These are phyloP conservation scores for Drosophila mojavensis DNA, from an alignment of 1,140 invertebrate species.

Conservation along the genomic window DNA sequence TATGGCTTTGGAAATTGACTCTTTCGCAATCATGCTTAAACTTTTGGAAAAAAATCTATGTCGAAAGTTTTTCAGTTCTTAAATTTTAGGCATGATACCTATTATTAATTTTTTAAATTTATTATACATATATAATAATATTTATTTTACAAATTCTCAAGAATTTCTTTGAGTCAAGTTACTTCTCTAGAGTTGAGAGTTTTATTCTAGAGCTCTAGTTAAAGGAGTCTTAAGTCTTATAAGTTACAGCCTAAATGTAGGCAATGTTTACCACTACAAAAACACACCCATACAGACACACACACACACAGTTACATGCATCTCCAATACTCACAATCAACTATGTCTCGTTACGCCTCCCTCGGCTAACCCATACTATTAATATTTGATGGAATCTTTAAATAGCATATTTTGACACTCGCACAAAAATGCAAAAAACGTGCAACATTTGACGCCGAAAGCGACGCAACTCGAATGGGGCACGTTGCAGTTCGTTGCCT, in stretches of 20 bases:
- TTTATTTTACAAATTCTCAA: too few relatives aligned
- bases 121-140: too few relatives aligned
- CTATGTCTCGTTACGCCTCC: not conserved
- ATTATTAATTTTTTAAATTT: too few relatives aligned
- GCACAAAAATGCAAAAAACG: slow-evolving; percentile 73
- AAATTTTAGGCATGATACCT: too few relatives aligned
- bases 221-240: too few relatives aligned
- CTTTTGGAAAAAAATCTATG: too few relatives aligned
- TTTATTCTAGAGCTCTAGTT: too few relatives aligned
- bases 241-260: slow-evolving; percentile 31
- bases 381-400: slow-evolving; percentile 63
- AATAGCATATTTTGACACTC: slow-evolving; percentile 77
- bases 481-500: not conserved
- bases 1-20: not conserved
- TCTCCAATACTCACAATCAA: not conserved
- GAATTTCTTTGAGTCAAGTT: too few relatives aligned
- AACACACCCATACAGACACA: not conserved
- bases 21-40: too few relatives aligned
- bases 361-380: too few relatives aligned
- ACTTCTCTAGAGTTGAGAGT: too few relatives aligned
- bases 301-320: not conserved
- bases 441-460: slow-evolving; percentile 70
- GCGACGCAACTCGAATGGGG: slow-evolving; percentile 2
- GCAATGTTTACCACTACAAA: slow-evolving; percentile 19
- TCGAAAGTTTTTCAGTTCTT: too few relatives aligned